Evolutionary conservation across 2,888 invertebrate species (phyloP), one percentile per base, ranked within the genome.

Genomic region (Lasioglossum vierecki): DNA sequence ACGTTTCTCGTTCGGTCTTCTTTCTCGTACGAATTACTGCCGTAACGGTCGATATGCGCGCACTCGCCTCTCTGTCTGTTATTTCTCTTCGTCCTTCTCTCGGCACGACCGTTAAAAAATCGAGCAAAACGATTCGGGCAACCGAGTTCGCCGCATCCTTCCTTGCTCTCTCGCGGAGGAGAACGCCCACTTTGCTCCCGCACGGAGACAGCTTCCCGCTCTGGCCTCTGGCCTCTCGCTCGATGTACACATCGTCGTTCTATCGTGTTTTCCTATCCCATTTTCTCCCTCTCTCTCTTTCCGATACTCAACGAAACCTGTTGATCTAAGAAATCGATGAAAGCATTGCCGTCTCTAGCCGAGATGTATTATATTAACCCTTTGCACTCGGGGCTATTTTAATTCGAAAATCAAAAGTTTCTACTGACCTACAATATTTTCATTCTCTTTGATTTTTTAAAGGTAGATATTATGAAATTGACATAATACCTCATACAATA

Each of bases 51-150:
- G 72, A 63, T 77, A 49, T 30, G 39, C 71, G 39, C 60, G 71
- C 30, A 44, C 46, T n/a, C 60, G 57, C 78, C 46, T 80, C 76
- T 87, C 78, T 68, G 79, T 75, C 76, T 78, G 72, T 77, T 72
- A 68, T 79, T 80, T 79, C 78, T 74, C 72, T 82, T 71, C 74
- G 79, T 71, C 74, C 63, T 53, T 75, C 78, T 80, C 80, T 84
- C 82, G 82, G 75, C 83, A 89, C 89, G 92, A 92, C 92, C 93
- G 93, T 93, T 93, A 92, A 93, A 93, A 93, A 92, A 92, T 90
- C 80, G 89, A 92, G 90, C 91, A 92, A 92, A 91, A 85, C 79
- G 88, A 75, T 81, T 79, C 44, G 63, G 57, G 63, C 79, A 53
- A 74, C 72, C 88, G 66, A 83, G 78, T 82, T 80, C 78, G 53